These are phyloP conservation scores for Accipiter virgatus DNA, from an alignment of 2,113 vertebrate species.

Conservation along the genomic window DNA sequence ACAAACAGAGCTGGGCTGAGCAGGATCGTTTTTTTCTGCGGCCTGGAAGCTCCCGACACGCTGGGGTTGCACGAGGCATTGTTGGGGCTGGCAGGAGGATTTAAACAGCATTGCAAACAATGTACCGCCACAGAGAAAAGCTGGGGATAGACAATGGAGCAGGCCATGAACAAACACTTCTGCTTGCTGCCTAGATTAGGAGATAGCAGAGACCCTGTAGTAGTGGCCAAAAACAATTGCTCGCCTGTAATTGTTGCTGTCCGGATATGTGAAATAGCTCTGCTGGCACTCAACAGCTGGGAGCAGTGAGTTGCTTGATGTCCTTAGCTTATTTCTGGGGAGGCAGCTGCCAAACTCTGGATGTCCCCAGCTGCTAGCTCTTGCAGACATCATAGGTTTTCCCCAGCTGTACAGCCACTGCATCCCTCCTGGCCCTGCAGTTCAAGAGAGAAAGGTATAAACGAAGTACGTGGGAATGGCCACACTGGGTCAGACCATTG, in stretches of 20 bases:
- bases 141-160: conserved; percentile 12
- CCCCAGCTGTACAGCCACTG: neutral
- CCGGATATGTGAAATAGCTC: neutral
- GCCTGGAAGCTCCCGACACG: neutral
- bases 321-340: neutral
- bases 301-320: neutral
- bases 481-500: neutral
- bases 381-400: neutral
- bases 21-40: neutral
- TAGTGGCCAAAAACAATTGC: neutral
- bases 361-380: neutral
- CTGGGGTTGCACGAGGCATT: neutral
- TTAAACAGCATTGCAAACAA: conserved; percentile 2
- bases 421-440: neutral
- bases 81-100: conserved; percentile 21
- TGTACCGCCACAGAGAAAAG: neutral
- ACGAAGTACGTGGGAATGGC: neutral
- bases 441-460: neutral
- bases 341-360: neutral
- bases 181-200: conserved; percentile 14
- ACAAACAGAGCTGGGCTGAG: neutral
- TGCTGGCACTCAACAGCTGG: neutral
- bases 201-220: conserved; percentile 2
- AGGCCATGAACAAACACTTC: conserved; percentile 23
- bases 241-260: neutral